Evolutionary conservation across 1,140 invertebrate species (phyloP).

Genomic region (Lepidurus arcticus): DNA sequence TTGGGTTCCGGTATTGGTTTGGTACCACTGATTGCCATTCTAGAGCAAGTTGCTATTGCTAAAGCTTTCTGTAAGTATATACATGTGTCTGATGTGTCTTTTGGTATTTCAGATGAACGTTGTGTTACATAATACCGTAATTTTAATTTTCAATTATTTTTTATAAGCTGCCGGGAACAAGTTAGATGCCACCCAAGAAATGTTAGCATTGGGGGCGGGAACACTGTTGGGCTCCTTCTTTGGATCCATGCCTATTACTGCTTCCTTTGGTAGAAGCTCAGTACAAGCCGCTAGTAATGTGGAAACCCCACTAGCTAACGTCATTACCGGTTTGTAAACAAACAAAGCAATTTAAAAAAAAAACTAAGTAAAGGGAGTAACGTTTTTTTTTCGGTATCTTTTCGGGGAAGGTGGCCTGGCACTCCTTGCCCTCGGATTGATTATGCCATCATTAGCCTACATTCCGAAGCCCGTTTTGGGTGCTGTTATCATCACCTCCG

Average conservation of each 20-base stretch:
- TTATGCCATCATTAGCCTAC: conserved; percentile 46
- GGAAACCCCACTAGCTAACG: conserved; percentile 63
- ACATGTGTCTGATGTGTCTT: no score
- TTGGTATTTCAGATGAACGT: neutral
- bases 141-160: conserved; percentile 14
- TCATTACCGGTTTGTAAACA: conserved; percentile 53
- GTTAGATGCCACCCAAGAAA: conserved; percentile 65
- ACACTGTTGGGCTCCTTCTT: conserved; percentile 68
- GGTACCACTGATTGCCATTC: conserved; percentile 71
- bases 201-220: conserved; percentile 63
- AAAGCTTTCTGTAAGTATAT: conserved; percentile 68
- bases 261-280: conserved; percentile 70
- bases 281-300: conserved; percentile 70
- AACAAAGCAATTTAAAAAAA: neutral
- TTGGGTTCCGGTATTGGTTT: conserved; percentile 67
- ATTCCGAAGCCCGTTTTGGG: conserved; percentile 47
- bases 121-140: conserved; percentile 22
- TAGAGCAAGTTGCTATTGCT: conserved; percentile 78
- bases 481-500: conserved; percentile 48
- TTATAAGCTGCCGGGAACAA: conserved; percentile 50
- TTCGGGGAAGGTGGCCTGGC: conserved; percentile 42
- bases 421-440: conserved; percentile 43
- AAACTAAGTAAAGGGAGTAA: neutral
- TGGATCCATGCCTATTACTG: conserved; percentile 68
- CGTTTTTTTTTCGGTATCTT: neutral